Percentiles rank a stretch among this genome's conserved stretches.
Evolutionary conservation across 2,113 vertebrate species (phyloP).

Genomic region (Pongo abelii): DNA sequence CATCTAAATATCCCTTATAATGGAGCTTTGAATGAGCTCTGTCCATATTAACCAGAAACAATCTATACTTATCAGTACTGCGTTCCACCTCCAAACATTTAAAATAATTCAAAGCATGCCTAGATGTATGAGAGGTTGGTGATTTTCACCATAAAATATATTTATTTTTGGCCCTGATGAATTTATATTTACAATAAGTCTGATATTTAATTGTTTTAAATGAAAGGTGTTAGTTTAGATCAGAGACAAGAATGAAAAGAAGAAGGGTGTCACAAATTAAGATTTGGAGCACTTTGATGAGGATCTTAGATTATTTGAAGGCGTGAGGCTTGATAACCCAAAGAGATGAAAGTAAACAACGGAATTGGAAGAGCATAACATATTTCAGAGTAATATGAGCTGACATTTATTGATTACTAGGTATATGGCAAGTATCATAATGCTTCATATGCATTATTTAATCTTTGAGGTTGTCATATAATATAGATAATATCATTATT

Average conservation of each 20-base stretch:
- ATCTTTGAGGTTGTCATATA: background rate
- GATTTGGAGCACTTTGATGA: background rate
- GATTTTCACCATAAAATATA: background rate
- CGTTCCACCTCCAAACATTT: background rate
- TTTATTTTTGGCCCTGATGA: background rate
- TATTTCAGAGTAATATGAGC: background rate
- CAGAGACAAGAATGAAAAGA: background rate
- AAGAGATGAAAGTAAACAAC: background rate
- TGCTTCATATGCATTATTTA: background rate
- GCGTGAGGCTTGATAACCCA: background rate
- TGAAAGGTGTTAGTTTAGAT: background rate
- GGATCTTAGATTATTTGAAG: background rate
- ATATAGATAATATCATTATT: background rate
- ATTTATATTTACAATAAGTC: background rate
- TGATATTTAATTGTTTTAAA: constrained; percentile 12
- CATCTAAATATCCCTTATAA: background rate
- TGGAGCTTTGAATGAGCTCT: background rate
- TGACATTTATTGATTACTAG: background rate
- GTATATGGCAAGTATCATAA: no score
- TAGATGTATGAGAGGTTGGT: background rate
- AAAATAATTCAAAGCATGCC: background rate
- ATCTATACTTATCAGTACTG: background rate
- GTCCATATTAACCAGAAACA: background rate
- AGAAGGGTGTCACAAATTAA: background rate
- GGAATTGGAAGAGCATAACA: background rate